Evolutionary conservation across 2,797 vertebrate genomes (phyloP).

Genomic region (Micropoecilia bifurca): DNA sequence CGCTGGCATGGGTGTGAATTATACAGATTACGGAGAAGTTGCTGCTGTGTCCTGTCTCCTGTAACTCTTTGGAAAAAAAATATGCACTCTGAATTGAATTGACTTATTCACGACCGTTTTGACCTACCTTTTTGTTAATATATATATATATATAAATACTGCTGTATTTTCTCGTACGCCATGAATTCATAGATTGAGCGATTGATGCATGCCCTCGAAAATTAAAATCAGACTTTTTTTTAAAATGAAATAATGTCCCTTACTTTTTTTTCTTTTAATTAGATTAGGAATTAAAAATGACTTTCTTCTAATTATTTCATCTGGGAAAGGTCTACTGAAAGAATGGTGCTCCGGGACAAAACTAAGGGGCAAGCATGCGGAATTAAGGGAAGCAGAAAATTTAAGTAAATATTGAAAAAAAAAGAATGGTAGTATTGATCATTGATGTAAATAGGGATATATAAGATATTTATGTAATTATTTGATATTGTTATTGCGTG

Average conservation of each 20-base stretch:
- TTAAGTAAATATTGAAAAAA: constrained; percentile 44
- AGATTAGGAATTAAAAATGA: constrained; percentile 11
- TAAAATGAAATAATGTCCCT: constrained; percentile 30
- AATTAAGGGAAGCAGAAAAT: constrained; percentile 81
- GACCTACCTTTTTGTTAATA: constrained; percentile 57
- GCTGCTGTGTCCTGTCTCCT: constrained; percentile 80
- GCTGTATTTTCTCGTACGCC: constrained; percentile 75
- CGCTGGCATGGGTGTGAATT: constrained; percentile 73
- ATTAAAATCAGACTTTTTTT: constrained; percentile 36
- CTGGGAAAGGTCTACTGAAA: constrained; percentile 29
- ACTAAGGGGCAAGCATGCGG: constrained; percentile 53
- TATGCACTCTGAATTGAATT: constrained; percentile 79
- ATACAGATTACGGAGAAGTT: constrained; percentile 72
- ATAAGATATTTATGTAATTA: constrained; percentile 99
- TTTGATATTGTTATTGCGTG: constrained; percentile 98
- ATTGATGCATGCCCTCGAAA: constrained; percentile 71
- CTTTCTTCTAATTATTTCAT: constrained; percentile 20
- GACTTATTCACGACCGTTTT: constrained; percentile 66
- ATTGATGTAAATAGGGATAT: constrained; percentile 96
- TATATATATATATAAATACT: constrained; percentile 56
- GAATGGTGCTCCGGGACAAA: constrained; percentile 46
- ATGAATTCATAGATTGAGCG: constrained; percentile 62
- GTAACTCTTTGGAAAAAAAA: constrained; percentile 19
- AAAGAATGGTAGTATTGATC: constrained; percentile 84
- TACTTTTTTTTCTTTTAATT: constrained; percentile 64